Percentiles rank a stretch among this genome's conserved stretches.
Evolutionary conservation across 2,888 invertebrate genomes (phyloP).

Genomic region (Rhingia rostrata): DNA sequence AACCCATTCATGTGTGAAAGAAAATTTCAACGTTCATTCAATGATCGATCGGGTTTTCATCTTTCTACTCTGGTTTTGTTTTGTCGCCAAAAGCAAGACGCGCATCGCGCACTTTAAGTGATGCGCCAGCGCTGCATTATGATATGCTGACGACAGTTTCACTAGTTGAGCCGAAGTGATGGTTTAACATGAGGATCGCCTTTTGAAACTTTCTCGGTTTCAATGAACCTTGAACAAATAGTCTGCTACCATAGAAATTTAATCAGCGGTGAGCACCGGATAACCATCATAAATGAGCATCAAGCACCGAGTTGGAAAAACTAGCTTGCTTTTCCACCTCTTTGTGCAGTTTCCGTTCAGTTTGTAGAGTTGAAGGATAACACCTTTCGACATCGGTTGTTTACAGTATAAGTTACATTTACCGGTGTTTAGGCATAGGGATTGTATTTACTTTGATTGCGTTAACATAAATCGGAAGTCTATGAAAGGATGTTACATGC

Average conservation of each 20-base stretch:
- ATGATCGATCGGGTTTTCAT: slow-evolving; percentile 70
- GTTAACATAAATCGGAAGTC: no score
- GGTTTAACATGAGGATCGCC: slow-evolving; percentile 40
- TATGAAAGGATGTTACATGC: no score
- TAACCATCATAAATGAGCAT: slow-evolving; percentile 17
- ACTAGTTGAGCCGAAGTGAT: slow-evolving; percentile 44
- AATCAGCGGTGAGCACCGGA: slow-evolving; percentile 40
- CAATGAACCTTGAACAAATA: slow-evolving; percentile 46
- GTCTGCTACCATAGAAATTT: slow-evolving; percentile 30
- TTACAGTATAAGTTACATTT: no score
- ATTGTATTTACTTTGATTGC: no score
- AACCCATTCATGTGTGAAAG: slow-evolving; percentile 73
- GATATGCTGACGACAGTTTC: slow-evolving; percentile 70
- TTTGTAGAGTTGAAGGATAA: no score
- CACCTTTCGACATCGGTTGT: no score
- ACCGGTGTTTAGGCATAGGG: no score
- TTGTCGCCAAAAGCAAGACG: slow-evolving; percentile 70
- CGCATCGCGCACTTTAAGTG: slow-evolving; percentile 47
- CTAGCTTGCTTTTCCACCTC: background rate
- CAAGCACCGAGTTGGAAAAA: background rate
- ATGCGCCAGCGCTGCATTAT: slow-evolving; percentile 57
- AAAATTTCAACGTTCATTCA: slow-evolving; percentile 73
- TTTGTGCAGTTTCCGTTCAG: background rate
- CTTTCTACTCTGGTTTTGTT: slow-evolving; percentile 65
- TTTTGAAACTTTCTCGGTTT: slow-evolving; percentile 65